phyloP scores from a whole-genome alignment of 2,888 invertebrate genomes.

The Prosopocoilus inquinatus region DNA sequence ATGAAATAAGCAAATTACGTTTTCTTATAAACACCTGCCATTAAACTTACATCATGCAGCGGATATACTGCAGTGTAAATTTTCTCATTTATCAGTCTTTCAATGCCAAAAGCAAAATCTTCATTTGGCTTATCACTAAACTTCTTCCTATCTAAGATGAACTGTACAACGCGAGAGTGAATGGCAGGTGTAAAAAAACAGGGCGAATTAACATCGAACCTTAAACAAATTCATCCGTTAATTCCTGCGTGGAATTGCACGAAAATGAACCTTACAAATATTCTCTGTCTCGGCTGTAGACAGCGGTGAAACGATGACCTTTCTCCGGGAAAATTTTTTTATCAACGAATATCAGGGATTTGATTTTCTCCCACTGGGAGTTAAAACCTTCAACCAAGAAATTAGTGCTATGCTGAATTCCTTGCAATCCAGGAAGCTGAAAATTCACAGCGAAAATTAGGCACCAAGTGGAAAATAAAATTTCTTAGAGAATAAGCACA shows the following conservation, averaged over 20 bases:
- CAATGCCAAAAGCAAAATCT: constrained; percentile 80
- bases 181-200: constrained; percentile 86
- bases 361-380: constrained; percentile 57
- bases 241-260: background rate
- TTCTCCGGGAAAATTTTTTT: constrained; percentile 71
- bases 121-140: constrained; percentile 65
- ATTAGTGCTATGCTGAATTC: constrained; percentile 62
- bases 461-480: no score
- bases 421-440: constrained; percentile 63
- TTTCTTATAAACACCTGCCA: background rate
- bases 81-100: constrained; percentile 69
- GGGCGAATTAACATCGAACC: constrained; percentile 78
- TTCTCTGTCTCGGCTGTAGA: constrained; percentile 87
- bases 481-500: no score
- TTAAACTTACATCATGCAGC: constrained; percentile 75
- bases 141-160: constrained; percentile 84
- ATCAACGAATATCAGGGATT: constrained; percentile 66
- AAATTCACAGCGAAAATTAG: constrained; percentile 22
- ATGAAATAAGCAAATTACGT: constrained; percentile 29
- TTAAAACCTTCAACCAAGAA: constrained; percentile 58
- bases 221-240: constrained; percentile 43
- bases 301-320: constrained; percentile 79
- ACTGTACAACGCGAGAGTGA: constrained; percentile 86
- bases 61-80: constrained; percentile 83
- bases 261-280: constrained; percentile 71